phyloP scores from a whole-genome alignment of 1,140 invertebrate genomes.

The Bombus pyrosoma region DNA sequence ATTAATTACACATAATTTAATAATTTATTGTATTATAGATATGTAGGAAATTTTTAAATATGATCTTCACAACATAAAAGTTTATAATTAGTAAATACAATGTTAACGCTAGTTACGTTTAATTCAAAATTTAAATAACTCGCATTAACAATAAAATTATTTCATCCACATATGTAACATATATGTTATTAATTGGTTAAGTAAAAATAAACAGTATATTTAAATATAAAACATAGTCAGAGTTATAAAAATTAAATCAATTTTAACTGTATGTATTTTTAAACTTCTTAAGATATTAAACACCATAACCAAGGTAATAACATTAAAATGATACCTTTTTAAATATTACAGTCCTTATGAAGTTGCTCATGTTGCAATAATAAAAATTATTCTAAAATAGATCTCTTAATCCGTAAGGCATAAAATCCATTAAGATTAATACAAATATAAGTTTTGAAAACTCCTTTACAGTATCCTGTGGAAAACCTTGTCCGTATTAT shows the following conservation, averaged over 20 bases:
- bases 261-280: not conserved
- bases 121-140: not conserved
- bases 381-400: constrained; percentile 17
- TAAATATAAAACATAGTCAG: not conserved
- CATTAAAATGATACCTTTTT: constrained; percentile 48
- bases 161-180: not conserved
- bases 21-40: not conserved
- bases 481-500: not conserved
- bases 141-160: not conserved
- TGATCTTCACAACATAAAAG: not conserved
- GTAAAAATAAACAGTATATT: not conserved
- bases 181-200: not conserved
- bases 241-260: not conserved
- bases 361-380: constrained; percentile 44
- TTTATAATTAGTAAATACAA: not conserved
- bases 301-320: not conserved
- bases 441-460: not conserved
- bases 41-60: not conserved
- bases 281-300: not conserved
- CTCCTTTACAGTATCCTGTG: not conserved
- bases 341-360: constrained; percentile 37
- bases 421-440: not conserved
- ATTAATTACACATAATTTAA: not conserved
- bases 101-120: not conserved
- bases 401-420: not conserved